These are phyloP conservation scores for Cosmia pyralina DNA, from an alignment of 2,888 invertebrate species.

Conservation along the genomic window DNA sequence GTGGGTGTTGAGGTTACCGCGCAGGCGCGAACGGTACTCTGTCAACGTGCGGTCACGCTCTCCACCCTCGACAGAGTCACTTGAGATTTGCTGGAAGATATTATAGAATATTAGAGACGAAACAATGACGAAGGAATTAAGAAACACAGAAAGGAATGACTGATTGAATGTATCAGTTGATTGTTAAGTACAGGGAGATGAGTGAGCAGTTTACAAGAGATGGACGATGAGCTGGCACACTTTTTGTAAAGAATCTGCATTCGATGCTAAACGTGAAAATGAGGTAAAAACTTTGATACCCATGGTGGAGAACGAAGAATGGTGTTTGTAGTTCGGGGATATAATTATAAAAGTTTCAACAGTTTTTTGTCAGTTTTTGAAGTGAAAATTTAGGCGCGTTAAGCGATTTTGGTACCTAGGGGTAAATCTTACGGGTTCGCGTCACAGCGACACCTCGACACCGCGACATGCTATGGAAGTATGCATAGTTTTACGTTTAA, in stretches of 20 bases:
- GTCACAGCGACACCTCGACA: no score
- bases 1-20: slow-evolving; percentile 93
- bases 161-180: slow-evolving; percentile 10
- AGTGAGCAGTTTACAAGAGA: background rate
- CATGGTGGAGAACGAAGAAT: background rate
- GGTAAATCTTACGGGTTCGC: no score
- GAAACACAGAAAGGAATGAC: no score
- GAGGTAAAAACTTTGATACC: no score
- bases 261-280: background rate
- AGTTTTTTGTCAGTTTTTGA: background rate
- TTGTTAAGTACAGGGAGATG: background rate
- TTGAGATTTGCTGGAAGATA: slow-evolving; percentile 81
- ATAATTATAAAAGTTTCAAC: no score
- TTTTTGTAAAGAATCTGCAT: background rate
- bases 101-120: background rate
- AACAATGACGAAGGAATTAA: background rate
- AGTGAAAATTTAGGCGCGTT: no score
- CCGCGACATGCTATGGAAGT: no score
- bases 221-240: background rate
- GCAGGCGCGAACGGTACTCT: slow-evolving; percentile 94
- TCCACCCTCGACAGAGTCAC: slow-evolving; percentile 82
- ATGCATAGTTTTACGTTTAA: no score
- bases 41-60: slow-evolving; percentile 94
- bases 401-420: no score
- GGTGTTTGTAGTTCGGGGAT: no score